These are phyloP conservation scores for Sarcophaga rosellei DNA, from an alignment of 2,888 invertebrate species.

Conservation along the genomic window DNA sequence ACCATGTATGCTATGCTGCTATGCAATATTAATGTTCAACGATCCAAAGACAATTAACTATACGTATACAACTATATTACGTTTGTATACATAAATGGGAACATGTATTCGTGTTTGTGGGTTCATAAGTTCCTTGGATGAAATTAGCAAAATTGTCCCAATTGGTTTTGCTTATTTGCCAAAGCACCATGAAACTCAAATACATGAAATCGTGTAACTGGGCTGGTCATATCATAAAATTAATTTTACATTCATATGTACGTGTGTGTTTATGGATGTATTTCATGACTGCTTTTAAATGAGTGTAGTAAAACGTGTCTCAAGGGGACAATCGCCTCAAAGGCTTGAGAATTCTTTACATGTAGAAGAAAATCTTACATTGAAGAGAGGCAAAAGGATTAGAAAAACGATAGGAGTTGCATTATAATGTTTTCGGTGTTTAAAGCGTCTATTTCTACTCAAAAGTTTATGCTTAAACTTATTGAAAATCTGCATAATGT, in stretches of 20 bases:
- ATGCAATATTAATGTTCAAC: conserved; percentile 50
- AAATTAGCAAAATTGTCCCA: conserved; percentile 16
- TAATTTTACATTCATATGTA: not conserved
- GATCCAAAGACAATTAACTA: conserved; percentile 36
- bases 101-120: not conserved
- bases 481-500: too few species aligned
- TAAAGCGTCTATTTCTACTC: too few species aligned
- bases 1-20: conserved; percentile 26
- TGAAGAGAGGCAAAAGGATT: not conserved
- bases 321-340: not conserved
- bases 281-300: not conserved
- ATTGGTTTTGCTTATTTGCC: conserved; percentile 12
- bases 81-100: not conserved
- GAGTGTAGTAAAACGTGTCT: not conserved
- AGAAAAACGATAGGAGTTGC: too few species aligned
- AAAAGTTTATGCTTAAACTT: too few species aligned
- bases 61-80: not conserved
- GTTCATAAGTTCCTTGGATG: conserved; percentile 11
- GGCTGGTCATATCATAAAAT: conserved; percentile 1
- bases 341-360: too few species aligned
- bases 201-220: too few species aligned
- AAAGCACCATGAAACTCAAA: not conserved
- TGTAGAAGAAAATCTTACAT: too few species aligned
- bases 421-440: too few species aligned
- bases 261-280: too few species aligned